These are phyloP conservation scores for Cossypha niveicapilla DNA, from an alignment of 2,797 vertebrate species.

Conservation along the genomic window DNA sequence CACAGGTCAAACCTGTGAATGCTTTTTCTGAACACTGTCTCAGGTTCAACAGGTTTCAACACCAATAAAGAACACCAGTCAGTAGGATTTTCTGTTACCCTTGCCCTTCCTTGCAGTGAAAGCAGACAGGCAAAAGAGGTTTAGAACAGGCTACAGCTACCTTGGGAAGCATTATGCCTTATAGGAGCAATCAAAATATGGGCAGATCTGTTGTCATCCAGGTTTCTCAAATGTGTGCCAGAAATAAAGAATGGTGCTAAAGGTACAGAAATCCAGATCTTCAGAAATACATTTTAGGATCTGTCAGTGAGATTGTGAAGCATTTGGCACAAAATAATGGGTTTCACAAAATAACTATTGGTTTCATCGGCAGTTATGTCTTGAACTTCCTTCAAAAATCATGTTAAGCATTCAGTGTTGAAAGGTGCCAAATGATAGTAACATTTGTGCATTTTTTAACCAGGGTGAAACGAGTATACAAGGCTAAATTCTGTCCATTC, in stretches of 20 bases:
- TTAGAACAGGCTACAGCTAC: background rate
- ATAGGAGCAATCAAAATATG: background rate
- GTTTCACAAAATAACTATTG: background rate
- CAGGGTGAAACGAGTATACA: background rate
- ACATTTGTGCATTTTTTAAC: background rate
- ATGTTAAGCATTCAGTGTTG: background rate
- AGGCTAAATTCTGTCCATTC: background rate
- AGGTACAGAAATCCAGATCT: background rate
- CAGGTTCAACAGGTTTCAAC: background rate
- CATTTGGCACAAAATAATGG: background rate
- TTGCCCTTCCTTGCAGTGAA: background rate
- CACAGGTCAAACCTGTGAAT: background rate
- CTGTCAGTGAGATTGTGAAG: background rate
- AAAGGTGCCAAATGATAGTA: background rate
- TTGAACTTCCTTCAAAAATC: background rate
- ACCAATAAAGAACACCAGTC: background rate
- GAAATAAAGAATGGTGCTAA: background rate
- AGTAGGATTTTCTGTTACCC: background rate
- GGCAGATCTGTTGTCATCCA: background rate
- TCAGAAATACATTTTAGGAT: background rate
- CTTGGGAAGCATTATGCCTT: background rate
- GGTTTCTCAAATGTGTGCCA: background rate
- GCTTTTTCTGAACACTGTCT: background rate
- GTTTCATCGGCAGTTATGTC: background rate
- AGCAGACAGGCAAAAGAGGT: background rate